A percentile compares a stretch with the other conserved stretches of the same genome.
Evolutionary conservation across 2,797 vertebrate species (phyloP).

Genomic region (Sebastes matsubarae): DNA sequence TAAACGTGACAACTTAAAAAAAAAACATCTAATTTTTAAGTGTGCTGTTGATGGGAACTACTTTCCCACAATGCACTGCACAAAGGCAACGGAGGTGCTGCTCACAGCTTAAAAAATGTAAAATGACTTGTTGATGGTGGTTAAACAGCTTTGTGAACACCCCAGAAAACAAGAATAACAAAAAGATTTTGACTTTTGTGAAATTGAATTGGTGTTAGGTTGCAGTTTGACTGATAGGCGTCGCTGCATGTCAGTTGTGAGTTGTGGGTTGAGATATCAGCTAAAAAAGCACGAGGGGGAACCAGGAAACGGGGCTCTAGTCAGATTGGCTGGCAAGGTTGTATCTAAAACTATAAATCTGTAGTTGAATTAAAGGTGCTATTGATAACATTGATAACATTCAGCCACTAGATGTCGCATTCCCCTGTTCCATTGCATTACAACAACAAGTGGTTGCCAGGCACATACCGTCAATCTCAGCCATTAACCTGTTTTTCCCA

Average conservation of each 20-base stretch:
- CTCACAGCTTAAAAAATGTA: neutral
- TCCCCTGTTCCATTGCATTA: too few species aligned
- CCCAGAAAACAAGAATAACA: neutral
- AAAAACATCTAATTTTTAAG: neutral
- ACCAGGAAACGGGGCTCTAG: neutral
- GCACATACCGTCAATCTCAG: too few species aligned
- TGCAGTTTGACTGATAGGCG: neutral
- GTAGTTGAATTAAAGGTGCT: neutral
- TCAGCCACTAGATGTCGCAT: too few species aligned
- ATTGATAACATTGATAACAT: too few species aligned
- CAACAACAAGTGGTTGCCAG: too few species aligned
- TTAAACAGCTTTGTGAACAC: neutral
- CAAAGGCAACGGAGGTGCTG: neutral
- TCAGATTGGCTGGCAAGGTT: neutral
- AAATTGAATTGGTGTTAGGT: neutral
- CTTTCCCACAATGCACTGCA: neutral
- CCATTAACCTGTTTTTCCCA: too few species aligned
- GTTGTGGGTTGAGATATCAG: neutral
- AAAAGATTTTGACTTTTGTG: neutral
- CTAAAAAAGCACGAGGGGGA: neutral
- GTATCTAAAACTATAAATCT: neutral
- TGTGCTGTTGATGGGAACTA: neutral
- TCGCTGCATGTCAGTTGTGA: neutral
- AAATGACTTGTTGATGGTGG: neutral
- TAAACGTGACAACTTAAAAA: neutral